Conservation (phyloP, 1,140 invertebrate genomes). For the Leptinotarsa lineolata region DNA sequence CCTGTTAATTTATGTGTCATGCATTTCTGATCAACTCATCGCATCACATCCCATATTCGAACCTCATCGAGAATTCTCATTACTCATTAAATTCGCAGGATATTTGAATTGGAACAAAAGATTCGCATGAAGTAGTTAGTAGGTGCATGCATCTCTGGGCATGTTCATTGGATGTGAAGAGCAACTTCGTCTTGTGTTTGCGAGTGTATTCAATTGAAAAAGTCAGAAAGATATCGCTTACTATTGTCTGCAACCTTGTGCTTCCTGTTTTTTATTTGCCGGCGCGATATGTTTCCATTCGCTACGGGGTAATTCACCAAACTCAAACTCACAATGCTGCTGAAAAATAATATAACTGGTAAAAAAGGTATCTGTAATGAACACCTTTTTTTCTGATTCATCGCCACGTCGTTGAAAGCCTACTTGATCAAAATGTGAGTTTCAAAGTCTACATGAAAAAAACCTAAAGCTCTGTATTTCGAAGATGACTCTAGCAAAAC, state of each 20-base stretch:
- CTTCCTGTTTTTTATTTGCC: conserved; percentile 1
- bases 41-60: neutral
- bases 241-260: conserved; percentile 5
- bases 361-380: too few species aligned
- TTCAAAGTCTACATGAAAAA: too few species aligned
- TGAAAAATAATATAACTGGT: too few species aligned
- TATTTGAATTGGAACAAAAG: neutral
- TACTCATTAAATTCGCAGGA: conserved; percentile 2
- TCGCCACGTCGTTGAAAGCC: too few species aligned
- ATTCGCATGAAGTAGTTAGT: neutral
- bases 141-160: neutral
- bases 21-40: neutral
- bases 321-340: too few species aligned
- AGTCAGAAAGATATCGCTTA: neutral
- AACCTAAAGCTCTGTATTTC: too few species aligned
- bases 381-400: too few species aligned
- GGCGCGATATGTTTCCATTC: conserved; percentile 1
- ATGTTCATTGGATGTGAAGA: neutral
- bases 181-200: neutral
- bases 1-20: neutral
- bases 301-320: neutral
- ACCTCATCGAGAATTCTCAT: neutral
- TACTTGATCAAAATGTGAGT: too few species aligned
- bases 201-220: conserved; percentile 1
- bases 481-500: too few species aligned